Conservation (phyloP, 2,797 vertebrate genomes). For the Halcyon badia region DNA sequence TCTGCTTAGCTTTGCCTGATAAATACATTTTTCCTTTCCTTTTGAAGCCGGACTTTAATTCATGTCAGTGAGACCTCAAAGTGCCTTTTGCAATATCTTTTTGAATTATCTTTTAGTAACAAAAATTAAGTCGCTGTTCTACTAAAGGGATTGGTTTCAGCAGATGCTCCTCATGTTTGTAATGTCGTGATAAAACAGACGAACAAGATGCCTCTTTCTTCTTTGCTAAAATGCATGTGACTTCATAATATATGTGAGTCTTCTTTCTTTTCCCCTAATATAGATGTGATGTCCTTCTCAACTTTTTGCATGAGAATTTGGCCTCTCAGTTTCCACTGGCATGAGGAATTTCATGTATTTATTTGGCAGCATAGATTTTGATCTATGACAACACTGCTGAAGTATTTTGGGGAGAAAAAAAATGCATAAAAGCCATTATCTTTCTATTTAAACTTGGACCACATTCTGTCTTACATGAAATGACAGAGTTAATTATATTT, state of each 20-base stretch:
- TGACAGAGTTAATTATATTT: background rate
- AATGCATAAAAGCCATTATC: background rate
- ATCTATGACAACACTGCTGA: background rate
- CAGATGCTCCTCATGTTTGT: background rate
- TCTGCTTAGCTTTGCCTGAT: background rate
- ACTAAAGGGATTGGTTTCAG: background rate
- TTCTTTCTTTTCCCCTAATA: background rate
- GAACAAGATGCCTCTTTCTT: background rate
- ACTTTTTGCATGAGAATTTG: background rate
- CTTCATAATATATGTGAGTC: background rate
- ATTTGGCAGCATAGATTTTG: background rate
- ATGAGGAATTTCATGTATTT: background rate
- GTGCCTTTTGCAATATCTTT: background rate
- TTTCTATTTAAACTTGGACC: constrained; percentile 2
- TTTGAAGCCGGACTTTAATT: background rate
- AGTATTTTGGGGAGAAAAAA: constrained; percentile 19
- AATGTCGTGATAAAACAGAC: background rate
- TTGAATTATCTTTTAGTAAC: background rate
- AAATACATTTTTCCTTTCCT: background rate
- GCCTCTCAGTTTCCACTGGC: background rate
- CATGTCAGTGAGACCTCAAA: background rate
- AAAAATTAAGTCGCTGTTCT: background rate
- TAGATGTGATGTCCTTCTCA: background rate
- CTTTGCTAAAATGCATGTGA: background rate
- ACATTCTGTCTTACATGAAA: background rate